Percentiles rank a stretch among this genome's conserved stretches.
These are phyloP conservation scores for Rhingia rostrata DNA, from an alignment of 2,888 invertebrate genomes.

Conservation along the genomic window DNA sequence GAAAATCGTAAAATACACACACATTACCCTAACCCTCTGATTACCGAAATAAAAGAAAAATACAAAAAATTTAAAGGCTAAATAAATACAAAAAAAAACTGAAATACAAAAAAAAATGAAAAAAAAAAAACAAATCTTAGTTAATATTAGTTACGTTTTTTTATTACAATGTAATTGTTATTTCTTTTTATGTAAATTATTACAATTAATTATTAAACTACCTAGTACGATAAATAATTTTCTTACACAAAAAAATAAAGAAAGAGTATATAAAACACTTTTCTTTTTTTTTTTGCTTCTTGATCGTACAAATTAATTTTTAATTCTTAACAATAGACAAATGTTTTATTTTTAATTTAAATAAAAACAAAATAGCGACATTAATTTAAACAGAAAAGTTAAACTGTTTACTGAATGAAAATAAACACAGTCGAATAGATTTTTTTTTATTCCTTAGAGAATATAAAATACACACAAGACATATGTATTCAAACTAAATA, in stretches of 20 bases:
- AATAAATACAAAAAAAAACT: constrained; percentile 13
- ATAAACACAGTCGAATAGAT: constrained; percentile 36
- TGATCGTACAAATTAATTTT: constrained; percentile 75
- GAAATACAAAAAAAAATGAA: constrained; percentile 30
- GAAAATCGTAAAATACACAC: constrained; percentile 27
- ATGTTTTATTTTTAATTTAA: constrained; percentile 69
- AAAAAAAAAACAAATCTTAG: constrained; percentile 55
- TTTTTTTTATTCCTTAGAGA: constrained; percentile 45
- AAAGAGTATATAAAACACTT: constrained; percentile 41
- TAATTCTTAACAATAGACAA: constrained; percentile 72
- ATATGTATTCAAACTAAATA: no score
- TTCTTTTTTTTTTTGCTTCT: constrained; percentile 44
- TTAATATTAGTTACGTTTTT: constrained; percentile 71
- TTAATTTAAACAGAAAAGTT: constrained; percentile 49
- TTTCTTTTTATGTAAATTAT: constrained; percentile 74
- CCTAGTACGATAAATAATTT: constrained; percentile 71
- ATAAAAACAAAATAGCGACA: constrained; percentile 48
- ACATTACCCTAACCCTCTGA: constrained; percentile 23
- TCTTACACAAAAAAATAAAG: constrained; percentile 17
- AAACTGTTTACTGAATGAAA: constrained; percentile 43
- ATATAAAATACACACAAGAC: constrained; percentile 9
- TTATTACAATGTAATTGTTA: constrained; percentile 75
- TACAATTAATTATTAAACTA: constrained; percentile 58
- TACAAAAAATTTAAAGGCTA: constrained; percentile 21
- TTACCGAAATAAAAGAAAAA: constrained; percentile 15